A percentile compares a stretch with the other conserved stretches of the same genome.
phyloP scores from a whole-genome alignment of 2,113 vertebrate species.

The Xenopus laevis region DNA sequence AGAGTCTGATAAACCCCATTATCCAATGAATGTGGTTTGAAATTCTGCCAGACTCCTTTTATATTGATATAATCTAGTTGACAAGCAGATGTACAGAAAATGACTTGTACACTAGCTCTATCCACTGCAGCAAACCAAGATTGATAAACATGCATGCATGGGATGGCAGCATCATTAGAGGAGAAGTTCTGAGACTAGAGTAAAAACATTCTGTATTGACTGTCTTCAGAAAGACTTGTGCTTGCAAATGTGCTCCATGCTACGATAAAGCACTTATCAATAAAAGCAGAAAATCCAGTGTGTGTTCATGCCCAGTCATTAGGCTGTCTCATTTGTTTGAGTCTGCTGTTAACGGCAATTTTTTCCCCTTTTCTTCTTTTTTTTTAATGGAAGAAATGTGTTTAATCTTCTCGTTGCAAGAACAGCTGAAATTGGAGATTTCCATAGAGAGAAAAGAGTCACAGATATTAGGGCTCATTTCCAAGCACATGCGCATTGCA shows the following conservation, averaged over 20 bases:
- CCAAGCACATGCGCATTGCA: too few species aligned
- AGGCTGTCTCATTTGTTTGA: background rate
- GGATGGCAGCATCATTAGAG: background rate
- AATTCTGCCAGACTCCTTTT: slow-evolving; percentile 18
- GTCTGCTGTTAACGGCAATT: background rate
- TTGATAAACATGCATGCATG: slow-evolving; percentile 3
- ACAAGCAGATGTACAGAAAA: slow-evolving; percentile 28
- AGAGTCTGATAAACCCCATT: slow-evolving; percentile 21
- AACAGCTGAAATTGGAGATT: too few species aligned
- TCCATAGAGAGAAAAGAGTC: too few species aligned
- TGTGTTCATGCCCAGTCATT: background rate
- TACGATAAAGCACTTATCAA: background rate
- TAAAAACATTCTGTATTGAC: background rate
- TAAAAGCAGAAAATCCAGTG: background rate
- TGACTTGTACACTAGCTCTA: slow-evolving; percentile 20
- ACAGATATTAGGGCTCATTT: too few species aligned
- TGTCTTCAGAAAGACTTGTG: background rate
- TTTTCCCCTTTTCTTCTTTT: too few species aligned
- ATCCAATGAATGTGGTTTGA: slow-evolving; percentile 1
- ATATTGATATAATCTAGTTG: slow-evolving; percentile 10
- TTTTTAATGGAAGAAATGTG: background rate
- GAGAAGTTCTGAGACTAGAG: background rate
- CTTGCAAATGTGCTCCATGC: slow-evolving; percentile 1
- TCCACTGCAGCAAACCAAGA: slow-evolving; percentile 4
- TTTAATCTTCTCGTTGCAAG: background rate